Conservation (phyloP, 2,888 invertebrate species). For the Himalopsyche kuldschensis region DNA sequence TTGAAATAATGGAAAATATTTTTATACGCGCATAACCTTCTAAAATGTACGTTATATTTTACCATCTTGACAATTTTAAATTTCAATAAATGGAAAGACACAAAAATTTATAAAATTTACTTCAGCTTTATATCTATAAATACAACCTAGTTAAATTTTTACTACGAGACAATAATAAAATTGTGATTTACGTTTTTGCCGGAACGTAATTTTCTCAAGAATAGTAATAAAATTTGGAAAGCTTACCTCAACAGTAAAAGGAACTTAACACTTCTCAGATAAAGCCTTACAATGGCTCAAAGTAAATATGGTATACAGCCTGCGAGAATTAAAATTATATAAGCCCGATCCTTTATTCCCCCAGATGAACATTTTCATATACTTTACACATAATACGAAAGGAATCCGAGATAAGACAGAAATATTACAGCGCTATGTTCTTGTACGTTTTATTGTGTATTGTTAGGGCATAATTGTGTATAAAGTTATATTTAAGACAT, state of each 20-base stretch:
- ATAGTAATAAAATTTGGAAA: not conserved
- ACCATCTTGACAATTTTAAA: too few relatives aligned
- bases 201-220: not conserved
- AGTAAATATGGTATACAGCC: not conserved
- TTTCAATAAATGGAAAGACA: not conserved
- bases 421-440: not conserved
- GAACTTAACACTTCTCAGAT: not conserved
- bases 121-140: not conserved
- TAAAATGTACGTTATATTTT: too few relatives aligned
- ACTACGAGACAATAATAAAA: not conserved
- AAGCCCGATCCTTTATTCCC: not conserved
- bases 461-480: not conserved
- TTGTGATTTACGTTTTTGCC: not conserved
- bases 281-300: not conserved
- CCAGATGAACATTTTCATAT: constrained; percentile 1
- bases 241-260: constrained; percentile 1
- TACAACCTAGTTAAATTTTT: not conserved
- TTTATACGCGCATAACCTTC: too few relatives aligned
- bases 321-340: not conserved
- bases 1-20: too few relatives aligned
- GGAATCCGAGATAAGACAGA: not conserved
- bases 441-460: not conserved
- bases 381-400: not conserved
- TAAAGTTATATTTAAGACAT: not conserved
- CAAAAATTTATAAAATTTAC: not conserved